Evolutionary conservation across 2,888 invertebrate species (phyloP), one percentile per base, ranked within the genome.

Genomic region (Coecobrya sp.): DNA sequence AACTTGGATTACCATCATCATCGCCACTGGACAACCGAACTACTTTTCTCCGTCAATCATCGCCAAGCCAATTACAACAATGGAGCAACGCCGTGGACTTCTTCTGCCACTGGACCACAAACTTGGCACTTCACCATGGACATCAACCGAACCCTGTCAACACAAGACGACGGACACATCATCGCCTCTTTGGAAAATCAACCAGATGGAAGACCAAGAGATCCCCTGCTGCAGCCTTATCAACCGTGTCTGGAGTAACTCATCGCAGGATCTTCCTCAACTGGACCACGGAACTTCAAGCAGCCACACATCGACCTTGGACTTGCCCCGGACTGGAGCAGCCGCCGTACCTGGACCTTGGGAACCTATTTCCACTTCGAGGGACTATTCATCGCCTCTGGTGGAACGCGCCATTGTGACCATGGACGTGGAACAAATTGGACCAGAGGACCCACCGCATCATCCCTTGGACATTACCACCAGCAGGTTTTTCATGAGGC

Each of bases 401-500:
- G 45, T 45, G 5, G 45, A 45, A 16, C 45, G 79, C 0, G 55
- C 55, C 55, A 81, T 81, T n/a, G 55, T 81, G 0, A 55, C 81
- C 13, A 0, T 87, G 36, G 87, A 87, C n/a, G 27, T 27, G 0
- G 76, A 59, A 10, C 11, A 8, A 13, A 76, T 87, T 59, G 76
- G 59, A 59, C 87, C 76, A 8, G 59, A 76, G 8, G 73, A 52
- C 62, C 13, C 0, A 7, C 55, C 13, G 0, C 87, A 87, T 45
- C 87, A 87, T 62, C 87, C 87, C 5, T 59, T 76, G n/a, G 87
- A 87, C 59, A 8, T 7, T 0, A 19, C 8, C 8, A 30, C 11
- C 19, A 22, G 1, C 0, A 10, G 19, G 55, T 16, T 79, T 30
- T 36, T 42, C 42, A 19, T 5, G 7, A 52, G 81, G 68, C 89